These are phyloP conservation scores for Galaxea fascicularis DNA, from an alignment of 92 coral and sea anemone genomes.

Conservation along the genomic window DNA sequence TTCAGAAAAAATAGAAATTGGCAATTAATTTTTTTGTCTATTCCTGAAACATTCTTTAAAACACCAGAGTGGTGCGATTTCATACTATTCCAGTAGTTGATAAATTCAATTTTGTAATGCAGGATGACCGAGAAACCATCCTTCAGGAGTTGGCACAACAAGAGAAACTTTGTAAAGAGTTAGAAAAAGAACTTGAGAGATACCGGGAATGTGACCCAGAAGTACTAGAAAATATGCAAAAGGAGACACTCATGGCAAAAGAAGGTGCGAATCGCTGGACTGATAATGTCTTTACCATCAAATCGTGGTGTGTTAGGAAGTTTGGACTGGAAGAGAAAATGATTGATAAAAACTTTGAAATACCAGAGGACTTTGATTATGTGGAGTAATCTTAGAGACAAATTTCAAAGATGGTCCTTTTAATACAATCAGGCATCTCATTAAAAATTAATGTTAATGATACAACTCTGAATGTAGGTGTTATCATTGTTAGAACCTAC, in stretches of 20 bases:
- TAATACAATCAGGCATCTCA: too few species aligned
- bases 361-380: constrained; percentile 98
- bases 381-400: constrained; percentile 59
- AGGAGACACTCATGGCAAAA: constrained; percentile 84
- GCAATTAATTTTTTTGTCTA: too few species aligned
- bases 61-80: too few species aligned
- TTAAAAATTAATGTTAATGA: too few species aligned
- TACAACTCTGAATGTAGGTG: too few species aligned
- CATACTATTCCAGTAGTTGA: neutral
- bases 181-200: constrained; percentile 75
- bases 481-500: too few species aligned
- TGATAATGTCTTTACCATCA: constrained; percentile 93
- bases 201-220: constrained; percentile 95
- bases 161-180: constrained; percentile 69
- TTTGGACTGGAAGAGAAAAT: constrained; percentile 91
- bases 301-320: constrained; percentile 92
- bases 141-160: constrained; percentile 83
- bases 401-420: too few species aligned
- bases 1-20: neutral
- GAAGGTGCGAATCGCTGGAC: constrained; percentile 98
- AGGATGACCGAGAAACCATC: constrained; percentile 77
- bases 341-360: constrained; percentile 95
- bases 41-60: neutral
- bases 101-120: neutral
- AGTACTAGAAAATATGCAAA: constrained; percentile 80